Conservation (phyloP, 2,888 invertebrate genomes). For the Heliconius cydno region DNA sequence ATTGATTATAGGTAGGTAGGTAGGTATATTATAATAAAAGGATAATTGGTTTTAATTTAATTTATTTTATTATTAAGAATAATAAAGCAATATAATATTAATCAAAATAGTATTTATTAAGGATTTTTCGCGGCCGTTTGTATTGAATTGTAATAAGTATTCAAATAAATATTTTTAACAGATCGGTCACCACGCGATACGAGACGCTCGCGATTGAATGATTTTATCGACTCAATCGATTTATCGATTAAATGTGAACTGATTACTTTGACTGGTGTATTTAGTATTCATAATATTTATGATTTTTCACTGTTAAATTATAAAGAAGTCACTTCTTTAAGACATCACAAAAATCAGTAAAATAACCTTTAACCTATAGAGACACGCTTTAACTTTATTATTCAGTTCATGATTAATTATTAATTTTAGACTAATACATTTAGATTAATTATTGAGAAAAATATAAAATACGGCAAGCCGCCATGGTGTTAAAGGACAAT, state of each 20-base stretch:
- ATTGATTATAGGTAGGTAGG: no score
- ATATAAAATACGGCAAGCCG: no score
- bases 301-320: neutral
- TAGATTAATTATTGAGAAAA: no score
- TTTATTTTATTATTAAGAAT: no score
- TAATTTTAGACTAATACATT: no score
- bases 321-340: neutral
- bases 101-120: neutral
- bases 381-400: no score
- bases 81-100: no score
- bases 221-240: slow-evolving; percentile 1
- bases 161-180: slow-evolving; percentile 19
- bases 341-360: no score
- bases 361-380: no score
- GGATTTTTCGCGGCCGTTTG: neutral
- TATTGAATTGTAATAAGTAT: neutral
- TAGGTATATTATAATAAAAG: neutral
- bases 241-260: slow-evolving; percentile 6
- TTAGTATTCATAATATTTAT: neutral
- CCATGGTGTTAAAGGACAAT: no score
- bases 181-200: slow-evolving; percentile 6
- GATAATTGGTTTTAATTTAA: neutral
- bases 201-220: neutral
- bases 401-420: no score
- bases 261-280: slow-evolving; percentile 6